Base-by-base conservation (phyloP, 2,113 vertebrate species). In the Lepisosteus osseus region DNA sequence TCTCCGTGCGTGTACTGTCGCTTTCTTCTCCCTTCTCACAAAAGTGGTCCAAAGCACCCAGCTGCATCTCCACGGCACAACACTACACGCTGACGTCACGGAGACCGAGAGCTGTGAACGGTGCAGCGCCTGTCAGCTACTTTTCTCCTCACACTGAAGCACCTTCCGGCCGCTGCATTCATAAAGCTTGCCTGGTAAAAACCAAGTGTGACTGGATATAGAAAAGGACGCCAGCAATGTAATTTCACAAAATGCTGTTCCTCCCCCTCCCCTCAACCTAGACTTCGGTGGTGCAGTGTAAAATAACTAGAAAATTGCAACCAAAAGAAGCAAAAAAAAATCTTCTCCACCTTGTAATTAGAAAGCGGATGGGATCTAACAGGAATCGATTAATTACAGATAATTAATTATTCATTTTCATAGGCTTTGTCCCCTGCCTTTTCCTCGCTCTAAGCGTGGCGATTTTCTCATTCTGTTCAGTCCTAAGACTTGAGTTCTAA, bases 101-200 rank as follows among this genome's bases (percentile, higher is more conserved):
- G 7, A 17, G 51, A 40, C 62, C 62, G 62, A 66, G 40, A n/a
- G 29, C 54, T 15, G 62, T 51, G 12, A 44, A 55, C 54, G 14
- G 59, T 29, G 56, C 68, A n/a, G 68, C 68, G 61, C 68, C 70
- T 71, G 70, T 55, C 70, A 64, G 47, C 45, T 42, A 71, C 69
- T n/a, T 70, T 70, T 29, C 29, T 29, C 29, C 29, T 29, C 29
- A 29, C 29, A 29, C 29, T 29, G 29, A 29, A 29, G 29, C 29
- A 29, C 29, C 1, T 5, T 3, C 5, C n/a, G 14, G 57, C 57
- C 57, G 57, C 3, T 13, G 57, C 57, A 59, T n/a, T 59, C n/a
- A 59, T 11, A n/a, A 59, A 59, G 14, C 9, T 13, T 59, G 4
- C n/a, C 13, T n/a, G 12, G 12, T n/a, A 13, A n/a, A n/a, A 59